Base-by-base conservation (phyloP, 2,113 vertebrate species). In the Eulacestoma nigropectus region DNA sequence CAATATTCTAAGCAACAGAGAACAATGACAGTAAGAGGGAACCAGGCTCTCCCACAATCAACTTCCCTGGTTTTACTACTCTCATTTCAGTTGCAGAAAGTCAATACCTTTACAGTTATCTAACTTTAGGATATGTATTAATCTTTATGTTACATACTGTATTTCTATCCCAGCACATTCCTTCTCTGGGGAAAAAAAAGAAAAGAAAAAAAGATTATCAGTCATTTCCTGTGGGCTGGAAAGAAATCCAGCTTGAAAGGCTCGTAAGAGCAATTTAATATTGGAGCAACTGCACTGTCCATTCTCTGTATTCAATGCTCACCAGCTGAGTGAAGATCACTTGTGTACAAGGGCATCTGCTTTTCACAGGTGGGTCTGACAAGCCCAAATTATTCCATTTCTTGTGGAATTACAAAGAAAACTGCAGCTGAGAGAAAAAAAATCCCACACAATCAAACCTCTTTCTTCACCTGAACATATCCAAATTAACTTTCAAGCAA, bases 221-320 rank as follows among this genome's bases (percentile, higher is more conserved):
- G 57, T 76, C n/a, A 83, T 94, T 94, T 96, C 78, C 89, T 80
- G 78, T 64, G 41, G 46, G 77, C 53, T 96, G 78, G 77, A 94
- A 94, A 91, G 39, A 65, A 95, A 92, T 90, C 57, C 77, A 76
- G 74, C 67, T 77, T 75, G 82, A 92, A 75, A 88, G 70, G 49
- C 49, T 84, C 10, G 10, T 62, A 76, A 83, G 67, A 77, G 82
- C 67, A 83, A 91, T 82, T 91, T 85, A 92, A 84, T 91, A 89
- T 60, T 55, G 65, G 49, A 79, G 53, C 56, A 95, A 87, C 37
- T 86, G 77, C 56, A 86, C 57, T 47, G 65, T 52, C 81, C 64
- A 33, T 82, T 89, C 82, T 78, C 83, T 50, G 64, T 60, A 56
- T 29, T 73, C 39, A 76, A 12, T 69, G 76, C 70, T 94, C 77